phyloP scores from a whole-genome alignment of 2,113 vertebrate genomes.

The Mandrillus leucophaeus region DNA sequence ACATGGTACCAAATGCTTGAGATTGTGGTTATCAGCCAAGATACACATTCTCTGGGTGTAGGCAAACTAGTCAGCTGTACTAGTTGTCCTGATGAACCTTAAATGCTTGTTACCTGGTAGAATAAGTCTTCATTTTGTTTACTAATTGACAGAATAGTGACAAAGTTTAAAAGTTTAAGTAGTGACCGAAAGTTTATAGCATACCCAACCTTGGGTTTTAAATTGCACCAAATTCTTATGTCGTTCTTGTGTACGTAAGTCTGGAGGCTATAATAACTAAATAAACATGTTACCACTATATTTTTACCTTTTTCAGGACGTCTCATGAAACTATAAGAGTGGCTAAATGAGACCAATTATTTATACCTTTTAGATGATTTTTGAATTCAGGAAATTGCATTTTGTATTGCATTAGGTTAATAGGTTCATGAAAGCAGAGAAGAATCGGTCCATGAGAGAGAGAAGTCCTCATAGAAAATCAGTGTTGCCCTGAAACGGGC shows the following conservation, averaged over 20 bases:
- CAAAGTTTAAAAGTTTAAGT: slow-evolving; percentile 33
- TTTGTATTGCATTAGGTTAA: neutral
- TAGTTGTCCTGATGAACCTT: neutral
- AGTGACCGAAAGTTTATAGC: neutral
- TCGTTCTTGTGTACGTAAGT: slow-evolving; percentile 25
- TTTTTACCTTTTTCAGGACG: slow-evolving; percentile 36
- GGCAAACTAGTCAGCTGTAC: neutral
- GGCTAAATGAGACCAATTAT: neutral
- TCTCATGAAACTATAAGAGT: neutral
- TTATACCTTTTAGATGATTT: slow-evolving; percentile 15
- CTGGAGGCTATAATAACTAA: neutral
- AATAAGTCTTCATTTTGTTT: neutral
- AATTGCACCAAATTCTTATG: neutral
- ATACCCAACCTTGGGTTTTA: neutral
- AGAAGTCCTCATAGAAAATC: neutral
- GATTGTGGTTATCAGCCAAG: neutral
- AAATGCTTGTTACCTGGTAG: neutral
- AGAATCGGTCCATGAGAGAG: neutral
- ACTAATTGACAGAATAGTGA: neutral
- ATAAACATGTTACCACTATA: neutral
- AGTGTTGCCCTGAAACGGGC: neutral
- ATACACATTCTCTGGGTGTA: neutral
- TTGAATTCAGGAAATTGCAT: neutral
- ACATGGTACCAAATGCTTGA: neutral
- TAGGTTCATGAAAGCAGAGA: neutral